Evolutionary conservation across 2,888 invertebrate species (phyloP).

Genomic region (Mimachlamys varia): DNA sequence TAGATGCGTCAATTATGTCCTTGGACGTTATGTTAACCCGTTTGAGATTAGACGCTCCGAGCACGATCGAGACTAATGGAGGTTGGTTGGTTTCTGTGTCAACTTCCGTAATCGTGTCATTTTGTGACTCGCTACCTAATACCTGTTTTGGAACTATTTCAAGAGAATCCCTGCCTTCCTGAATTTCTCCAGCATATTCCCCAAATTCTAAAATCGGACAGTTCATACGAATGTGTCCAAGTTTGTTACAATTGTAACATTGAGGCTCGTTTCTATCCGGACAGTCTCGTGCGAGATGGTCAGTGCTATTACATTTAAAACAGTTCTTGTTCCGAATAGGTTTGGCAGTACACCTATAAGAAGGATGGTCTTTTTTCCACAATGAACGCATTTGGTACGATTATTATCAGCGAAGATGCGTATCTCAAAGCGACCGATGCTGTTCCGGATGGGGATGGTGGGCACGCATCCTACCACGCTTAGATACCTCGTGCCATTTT

Average conservation of each 20-base stretch:
- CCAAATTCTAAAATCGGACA: not conserved
- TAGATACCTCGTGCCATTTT: not conserved
- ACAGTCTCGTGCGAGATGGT: not conserved
- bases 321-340: not conserved
- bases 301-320: not conserved
- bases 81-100: not conserved
- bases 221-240: not conserved
- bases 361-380: not conserved
- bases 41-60: not conserved
- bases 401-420: not conserved
- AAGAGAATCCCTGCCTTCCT: not conserved
- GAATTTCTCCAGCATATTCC: not conserved
- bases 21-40: not conserved
- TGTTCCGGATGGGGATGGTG: not conserved
- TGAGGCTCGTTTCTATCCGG: not conserved
- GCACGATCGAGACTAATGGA: not conserved
- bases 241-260: not conserved
- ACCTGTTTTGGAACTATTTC: not conserved
- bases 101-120: not conserved
- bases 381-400: not conserved
- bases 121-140: not conserved
- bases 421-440: not conserved
- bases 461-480: not conserved
- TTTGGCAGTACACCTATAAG: not conserved
- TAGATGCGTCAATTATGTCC: not conserved